phyloP scores from a whole-genome alignment of 2,888 invertebrate species.

The Piscicola geometra region DNA sequence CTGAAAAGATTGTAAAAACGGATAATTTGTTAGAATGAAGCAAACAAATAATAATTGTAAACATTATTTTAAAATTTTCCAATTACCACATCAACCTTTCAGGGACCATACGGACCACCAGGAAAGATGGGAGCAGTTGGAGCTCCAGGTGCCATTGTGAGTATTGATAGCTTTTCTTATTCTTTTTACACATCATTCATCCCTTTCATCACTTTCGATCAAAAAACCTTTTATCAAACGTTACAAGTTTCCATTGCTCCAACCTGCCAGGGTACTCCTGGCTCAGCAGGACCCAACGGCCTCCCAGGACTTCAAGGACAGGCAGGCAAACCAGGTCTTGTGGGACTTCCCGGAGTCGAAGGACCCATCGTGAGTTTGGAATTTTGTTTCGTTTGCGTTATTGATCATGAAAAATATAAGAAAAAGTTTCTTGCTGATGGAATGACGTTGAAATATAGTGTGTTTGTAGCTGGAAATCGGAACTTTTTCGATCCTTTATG shows the following conservation, averaged over 20 bases:
- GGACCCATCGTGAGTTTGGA: conserved; percentile 60
- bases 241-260: no score
- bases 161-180: background rate
- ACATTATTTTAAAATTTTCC: no score
- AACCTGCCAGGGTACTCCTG: conserved; percentile 39
- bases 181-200: background rate
- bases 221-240: no score
- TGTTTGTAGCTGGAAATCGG: background rate
- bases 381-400: background rate
- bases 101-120: conserved; percentile 39
- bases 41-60: no score
- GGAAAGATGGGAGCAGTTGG: conserved; percentile 39
- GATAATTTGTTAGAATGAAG: no score
- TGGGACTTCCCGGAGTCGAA: conserved; percentile 42
- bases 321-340: conserved; percentile 42
- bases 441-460: background rate
- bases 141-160: conserved; percentile 39
- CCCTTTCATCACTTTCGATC: background rate
- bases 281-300: conserved; percentile 41
- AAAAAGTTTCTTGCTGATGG: background rate
- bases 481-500: no score
- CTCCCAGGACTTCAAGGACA: conserved; percentile 41
- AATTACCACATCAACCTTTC: no score
- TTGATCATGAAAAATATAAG: no score
- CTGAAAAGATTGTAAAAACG: no score